phyloP scores from a whole-genome alignment of 2,888 invertebrate genomes.

The Troglohyphantes excavatus region DNA sequence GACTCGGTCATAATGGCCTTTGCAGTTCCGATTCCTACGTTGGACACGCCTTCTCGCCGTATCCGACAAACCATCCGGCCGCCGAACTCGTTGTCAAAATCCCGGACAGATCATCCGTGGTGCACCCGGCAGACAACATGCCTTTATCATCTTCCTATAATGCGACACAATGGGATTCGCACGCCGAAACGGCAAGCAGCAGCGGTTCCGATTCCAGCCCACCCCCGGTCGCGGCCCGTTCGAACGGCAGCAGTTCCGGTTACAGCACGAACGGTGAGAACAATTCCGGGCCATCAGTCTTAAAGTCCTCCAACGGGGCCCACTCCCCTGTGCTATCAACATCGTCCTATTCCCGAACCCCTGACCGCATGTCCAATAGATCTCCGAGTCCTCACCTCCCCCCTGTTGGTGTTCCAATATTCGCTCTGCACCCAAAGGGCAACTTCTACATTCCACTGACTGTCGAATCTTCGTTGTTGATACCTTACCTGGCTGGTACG shows the following conservation, averaged over 20 bases:
- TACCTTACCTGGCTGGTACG: conserved; percentile 86
- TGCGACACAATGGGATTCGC: conserved; percentile 57
- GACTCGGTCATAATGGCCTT: conserved; percentile 16
- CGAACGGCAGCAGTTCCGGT: conserved; percentile 75
- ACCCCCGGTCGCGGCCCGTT: conserved; percentile 45
- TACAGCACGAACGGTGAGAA: conserved; percentile 77
- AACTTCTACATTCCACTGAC: conserved; percentile 93
- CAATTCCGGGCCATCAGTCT: conserved; percentile 38
- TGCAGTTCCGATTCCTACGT: conserved; percentile 14
- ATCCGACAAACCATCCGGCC: conserved; percentile 18
- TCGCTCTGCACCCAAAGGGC: conserved; percentile 94
- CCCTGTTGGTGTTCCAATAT: conserved; percentile 88
- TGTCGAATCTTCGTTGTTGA: conserved; percentile 88
- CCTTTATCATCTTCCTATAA: conserved; percentile 6
- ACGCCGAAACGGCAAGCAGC: conserved; percentile 71
- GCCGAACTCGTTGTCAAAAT: conserved; percentile 67
- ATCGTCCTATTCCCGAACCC: conserved; percentile 55
- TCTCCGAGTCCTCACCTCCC: conserved; percentile 71
- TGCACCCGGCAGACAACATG: background rate
- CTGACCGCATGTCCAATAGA: conserved; percentile 50
- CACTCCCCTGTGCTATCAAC: conserved; percentile 50
- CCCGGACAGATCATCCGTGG: conserved; percentile 50
- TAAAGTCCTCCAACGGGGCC: conserved; percentile 31
- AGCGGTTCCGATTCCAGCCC: conserved; percentile 78
- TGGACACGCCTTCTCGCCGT: conserved; percentile 64